phyloP scores from a whole-genome alignment of 2,113 vertebrate genomes.

The Lanius ludovicianus region DNA sequence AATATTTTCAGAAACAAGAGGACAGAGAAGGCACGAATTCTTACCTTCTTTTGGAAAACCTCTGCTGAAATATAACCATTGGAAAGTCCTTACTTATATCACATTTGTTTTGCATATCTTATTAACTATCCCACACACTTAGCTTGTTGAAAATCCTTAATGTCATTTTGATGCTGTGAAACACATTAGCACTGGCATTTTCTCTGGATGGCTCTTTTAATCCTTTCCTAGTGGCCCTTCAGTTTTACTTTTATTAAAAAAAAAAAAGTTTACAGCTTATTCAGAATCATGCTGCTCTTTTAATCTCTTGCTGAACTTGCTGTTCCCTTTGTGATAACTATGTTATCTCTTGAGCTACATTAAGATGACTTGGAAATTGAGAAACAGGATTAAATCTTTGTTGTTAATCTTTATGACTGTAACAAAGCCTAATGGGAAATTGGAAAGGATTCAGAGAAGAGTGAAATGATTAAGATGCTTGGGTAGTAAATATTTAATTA shows the following conservation, averaged over 20 bases:
- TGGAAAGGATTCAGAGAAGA: neutral
- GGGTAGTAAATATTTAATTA: neutral
- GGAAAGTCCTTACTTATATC: neutral
- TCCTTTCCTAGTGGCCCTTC: neutral
- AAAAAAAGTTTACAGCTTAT: neutral
- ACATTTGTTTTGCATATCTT: neutral
- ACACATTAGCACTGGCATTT: neutral
- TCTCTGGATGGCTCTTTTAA: neutral
- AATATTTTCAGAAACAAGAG: neutral
- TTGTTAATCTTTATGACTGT: neutral
- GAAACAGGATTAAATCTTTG: slow-evolving; percentile 24
- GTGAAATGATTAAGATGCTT: neutral
- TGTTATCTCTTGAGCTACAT: neutral
- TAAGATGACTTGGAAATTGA: neutral
- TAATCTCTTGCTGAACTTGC: neutral
- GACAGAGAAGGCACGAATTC: neutral
- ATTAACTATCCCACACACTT: neutral
- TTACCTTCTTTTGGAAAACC: neutral
- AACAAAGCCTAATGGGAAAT: slow-evolving; percentile 18
- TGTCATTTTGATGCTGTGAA: neutral
- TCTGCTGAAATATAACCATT: neutral
- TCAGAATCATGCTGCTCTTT: neutral
- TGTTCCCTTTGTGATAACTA: neutral
- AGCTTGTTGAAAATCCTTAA: neutral
- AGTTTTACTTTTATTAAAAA: neutral